Conservation (phyloP, 2,888 invertebrate species). For the Creontiades dilutus region DNA sequence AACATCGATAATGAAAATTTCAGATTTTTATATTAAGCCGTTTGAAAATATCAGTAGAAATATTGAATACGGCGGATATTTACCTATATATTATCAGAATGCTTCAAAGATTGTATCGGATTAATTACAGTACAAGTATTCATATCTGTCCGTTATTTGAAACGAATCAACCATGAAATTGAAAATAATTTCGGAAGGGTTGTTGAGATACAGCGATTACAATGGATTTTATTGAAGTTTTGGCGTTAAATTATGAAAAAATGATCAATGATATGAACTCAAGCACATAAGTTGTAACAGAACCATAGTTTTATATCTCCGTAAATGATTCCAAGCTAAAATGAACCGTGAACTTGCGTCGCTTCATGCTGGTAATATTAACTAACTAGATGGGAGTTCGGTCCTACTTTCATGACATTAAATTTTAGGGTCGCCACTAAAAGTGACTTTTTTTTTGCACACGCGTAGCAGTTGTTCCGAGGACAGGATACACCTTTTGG, state of each 20-base stretch:
- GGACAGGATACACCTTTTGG: conserved; percentile 23
- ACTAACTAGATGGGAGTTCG: not conserved
- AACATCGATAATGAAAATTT: too few relatives aligned
- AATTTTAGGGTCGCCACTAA: not conserved
- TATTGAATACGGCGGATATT: too few relatives aligned
- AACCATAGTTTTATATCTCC: not conserved
- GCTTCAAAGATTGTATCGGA: too few relatives aligned
- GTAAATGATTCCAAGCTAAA: not conserved
- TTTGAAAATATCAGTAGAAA: too few relatives aligned
- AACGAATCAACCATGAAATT: too few relatives aligned
- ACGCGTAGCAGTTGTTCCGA: not conserved
- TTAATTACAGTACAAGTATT: too few relatives aligned
- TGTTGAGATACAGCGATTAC: too few relatives aligned
- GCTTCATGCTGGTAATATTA: not conserved
- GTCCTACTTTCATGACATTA: not conserved
- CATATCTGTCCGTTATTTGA: too few relatives aligned
- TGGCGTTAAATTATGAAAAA: not conserved
- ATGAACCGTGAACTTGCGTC: not conserved
- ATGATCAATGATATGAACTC: not conserved
- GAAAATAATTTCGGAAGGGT: too few relatives aligned
- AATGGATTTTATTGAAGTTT: too few relatives aligned
- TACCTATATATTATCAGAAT: too few relatives aligned
- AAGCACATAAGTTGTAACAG: not conserved
- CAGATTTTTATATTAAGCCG: too few relatives aligned
- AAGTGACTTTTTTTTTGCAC: conserved; percentile 8